Percentiles rank a stretch among this genome's conserved stretches.
Conservation (phyloP, 2,888 invertebrate species). For the Protodeltote pygarga region DNA sequence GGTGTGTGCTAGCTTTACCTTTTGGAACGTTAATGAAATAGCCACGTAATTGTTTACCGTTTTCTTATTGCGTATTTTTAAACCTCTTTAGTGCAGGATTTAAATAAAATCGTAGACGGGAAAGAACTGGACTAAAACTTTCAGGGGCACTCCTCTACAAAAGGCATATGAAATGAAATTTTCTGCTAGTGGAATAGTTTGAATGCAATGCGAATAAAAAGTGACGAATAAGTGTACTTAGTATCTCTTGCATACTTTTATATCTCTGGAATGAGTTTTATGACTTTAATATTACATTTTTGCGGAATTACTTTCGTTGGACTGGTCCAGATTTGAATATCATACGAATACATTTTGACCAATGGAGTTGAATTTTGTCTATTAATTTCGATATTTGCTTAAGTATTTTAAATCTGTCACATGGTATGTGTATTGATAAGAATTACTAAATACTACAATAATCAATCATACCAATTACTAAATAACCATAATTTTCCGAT, state of each 20-base stretch:
- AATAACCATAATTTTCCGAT: background rate
- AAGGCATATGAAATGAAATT: conserved; percentile 22
- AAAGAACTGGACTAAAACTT: conserved; percentile 36
- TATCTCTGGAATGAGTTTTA: conserved; percentile 6
- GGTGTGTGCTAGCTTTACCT: conserved; percentile 15
- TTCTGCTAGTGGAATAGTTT: conserved; percentile 23
- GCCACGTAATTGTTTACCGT: conserved; percentile 13
- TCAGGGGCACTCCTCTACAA: conserved; percentile 28
- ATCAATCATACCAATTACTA: too few relatives aligned
- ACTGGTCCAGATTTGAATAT: too few relatives aligned
- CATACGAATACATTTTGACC: too few relatives aligned
- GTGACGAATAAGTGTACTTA: conserved; percentile 8
- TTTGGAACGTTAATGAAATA: conserved; percentile 23
- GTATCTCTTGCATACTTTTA: too few relatives aligned
- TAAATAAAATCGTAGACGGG: too few relatives aligned
- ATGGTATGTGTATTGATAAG: too few relatives aligned
- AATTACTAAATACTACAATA: too few relatives aligned
- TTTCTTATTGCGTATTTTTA: conserved; percentile 1
- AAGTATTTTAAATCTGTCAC: too few relatives aligned
- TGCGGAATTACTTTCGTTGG: too few relatives aligned
- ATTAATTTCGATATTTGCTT: too few relatives aligned
- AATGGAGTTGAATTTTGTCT: too few relatives aligned
- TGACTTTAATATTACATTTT: background rate
- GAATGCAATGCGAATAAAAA: conserved; percentile 19
- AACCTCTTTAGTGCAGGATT: background rate